Evolutionary conservation across 2,888 invertebrate genomes (phyloP).

Genomic region (Cylloceria caligata): DNA sequence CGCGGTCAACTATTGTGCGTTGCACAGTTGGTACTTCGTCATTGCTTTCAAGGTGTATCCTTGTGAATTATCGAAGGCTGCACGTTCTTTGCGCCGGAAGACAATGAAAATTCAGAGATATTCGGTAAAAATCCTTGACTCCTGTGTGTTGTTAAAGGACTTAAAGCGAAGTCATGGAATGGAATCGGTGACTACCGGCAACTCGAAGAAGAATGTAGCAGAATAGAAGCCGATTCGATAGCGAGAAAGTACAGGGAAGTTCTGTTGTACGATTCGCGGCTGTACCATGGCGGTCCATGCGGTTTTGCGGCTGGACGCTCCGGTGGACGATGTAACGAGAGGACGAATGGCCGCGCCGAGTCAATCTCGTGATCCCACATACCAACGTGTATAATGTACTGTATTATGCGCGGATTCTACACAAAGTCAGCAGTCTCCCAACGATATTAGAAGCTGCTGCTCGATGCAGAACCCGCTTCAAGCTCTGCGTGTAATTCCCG

Average conservation of each 20-base stretch:
- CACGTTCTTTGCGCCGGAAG: neutral
- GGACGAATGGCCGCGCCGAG: constrained; percentile 39
- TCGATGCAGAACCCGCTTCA: constrained; percentile 3
- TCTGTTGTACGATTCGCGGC: constrained; percentile 40
- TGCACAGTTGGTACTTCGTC: constrained; percentile 15
- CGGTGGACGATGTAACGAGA: constrained; percentile 77
- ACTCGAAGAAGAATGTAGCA: constrained; percentile 11
- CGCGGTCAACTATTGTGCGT: constrained; percentile 32
- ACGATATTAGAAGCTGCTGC: constrained; percentile 37
- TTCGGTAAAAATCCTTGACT: constrained; percentile 44
- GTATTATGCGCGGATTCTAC: constrained; percentile 37
- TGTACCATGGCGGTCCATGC: constrained; percentile 67
- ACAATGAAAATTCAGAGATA: constrained; percentile 17
- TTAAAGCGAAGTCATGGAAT: constrained; percentile 1
- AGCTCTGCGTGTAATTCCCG: constrained; percentile 70
- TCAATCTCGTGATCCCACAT: constrained; percentile 55
- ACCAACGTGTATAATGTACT: constrained; percentile 43
- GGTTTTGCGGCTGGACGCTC: constrained; percentile 82
- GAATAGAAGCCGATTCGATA: constrained; percentile 9
- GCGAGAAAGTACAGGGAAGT: constrained; percentile 47
- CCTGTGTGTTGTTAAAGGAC: neutral
- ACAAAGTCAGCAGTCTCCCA: neutral
- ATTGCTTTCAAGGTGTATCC: constrained; percentile 43
- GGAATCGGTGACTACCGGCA: neutral
- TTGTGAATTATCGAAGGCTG: constrained; percentile 35